These are phyloP conservation scores for Terebella lapidaria DNA, from an alignment of 2,888 invertebrate genomes.

Conservation along the genomic window DNA sequence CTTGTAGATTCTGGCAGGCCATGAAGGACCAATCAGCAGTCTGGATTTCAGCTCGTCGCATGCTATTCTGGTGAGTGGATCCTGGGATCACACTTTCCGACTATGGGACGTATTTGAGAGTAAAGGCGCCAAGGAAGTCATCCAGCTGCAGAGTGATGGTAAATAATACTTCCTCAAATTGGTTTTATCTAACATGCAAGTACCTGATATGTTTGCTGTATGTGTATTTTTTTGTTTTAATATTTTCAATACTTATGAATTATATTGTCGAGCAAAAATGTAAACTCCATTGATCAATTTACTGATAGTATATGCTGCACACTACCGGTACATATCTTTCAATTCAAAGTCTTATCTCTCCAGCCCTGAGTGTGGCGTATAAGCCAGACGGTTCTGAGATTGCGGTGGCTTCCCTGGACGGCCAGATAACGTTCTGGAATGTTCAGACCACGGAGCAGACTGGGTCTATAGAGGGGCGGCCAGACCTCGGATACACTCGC, in stretches of 20 bases:
- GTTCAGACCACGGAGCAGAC: constrained; percentile 56
- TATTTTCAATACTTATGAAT: too few species aligned
- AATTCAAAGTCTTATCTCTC: too few species aligned
- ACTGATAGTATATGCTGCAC: too few species aligned
- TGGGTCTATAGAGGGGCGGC: constrained; percentile 78
- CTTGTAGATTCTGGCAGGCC: constrained; percentile 68
- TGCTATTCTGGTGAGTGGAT: constrained; percentile 70
- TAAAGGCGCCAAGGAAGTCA: constrained; percentile 74
- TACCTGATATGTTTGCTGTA: too few species aligned
- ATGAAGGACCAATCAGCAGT: constrained; percentile 84
- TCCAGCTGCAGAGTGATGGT: constrained; percentile 71
- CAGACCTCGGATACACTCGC: constrained; percentile 81
- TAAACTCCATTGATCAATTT: too few species aligned
- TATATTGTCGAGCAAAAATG: too few species aligned
- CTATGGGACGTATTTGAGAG: constrained; percentile 82
- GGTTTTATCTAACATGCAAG: too few species aligned
- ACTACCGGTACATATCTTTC: too few species aligned
- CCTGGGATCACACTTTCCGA: constrained; percentile 90
- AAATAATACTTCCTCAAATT: constrained; percentile 14
- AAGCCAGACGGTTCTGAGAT: constrained; percentile 85
- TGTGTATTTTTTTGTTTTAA: constrained; percentile 1
- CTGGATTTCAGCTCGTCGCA: constrained; percentile 73
- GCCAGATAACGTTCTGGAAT: constrained; percentile 47
- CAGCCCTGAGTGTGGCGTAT: not conserved
- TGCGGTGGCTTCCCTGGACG: constrained; percentile 79